These are phyloP conservation scores for Tetropium fuscum DNA, from an alignment of 2,888 invertebrate genomes.

Conservation along the genomic window DNA sequence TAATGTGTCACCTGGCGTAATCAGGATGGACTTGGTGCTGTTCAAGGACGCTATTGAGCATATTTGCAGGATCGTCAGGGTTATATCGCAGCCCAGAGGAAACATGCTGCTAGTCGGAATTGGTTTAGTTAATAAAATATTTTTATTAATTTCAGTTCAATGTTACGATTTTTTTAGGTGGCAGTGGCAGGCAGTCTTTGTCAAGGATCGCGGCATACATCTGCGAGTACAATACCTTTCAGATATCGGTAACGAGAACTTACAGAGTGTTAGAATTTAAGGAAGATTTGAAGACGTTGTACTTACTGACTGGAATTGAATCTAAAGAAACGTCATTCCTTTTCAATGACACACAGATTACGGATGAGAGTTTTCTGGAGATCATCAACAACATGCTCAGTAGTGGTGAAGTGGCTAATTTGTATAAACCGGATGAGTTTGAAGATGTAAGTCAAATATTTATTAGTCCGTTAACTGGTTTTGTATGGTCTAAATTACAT, in stretches of 20 bases:
- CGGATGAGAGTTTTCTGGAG: conserved; percentile 87
- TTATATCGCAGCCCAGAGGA: conserved; percentile 86
- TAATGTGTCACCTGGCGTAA: conserved; percentile 82
- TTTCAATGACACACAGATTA: conserved; percentile 88
- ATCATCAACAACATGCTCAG: conserved; percentile 90
- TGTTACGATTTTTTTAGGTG: conserved; percentile 69
- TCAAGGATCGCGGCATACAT: conserved; percentile 83
- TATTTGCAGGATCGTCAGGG: conserved; percentile 83
- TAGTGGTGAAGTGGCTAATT: conserved; percentile 88
- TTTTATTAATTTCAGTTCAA: neutral
- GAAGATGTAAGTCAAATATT: conserved; percentile 75
- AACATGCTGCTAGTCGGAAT: conserved; percentile 88
- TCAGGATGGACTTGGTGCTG: conserved; percentile 84
- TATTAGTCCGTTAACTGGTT: too few relatives aligned
- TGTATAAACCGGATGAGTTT: conserved; percentile 90
- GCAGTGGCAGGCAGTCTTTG: conserved; percentile 87
- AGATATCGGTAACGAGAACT: conserved; percentile 83
- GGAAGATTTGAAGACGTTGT: conserved; percentile 84
- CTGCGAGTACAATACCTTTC: conserved; percentile 81
- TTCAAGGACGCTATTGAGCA: conserved; percentile 91
- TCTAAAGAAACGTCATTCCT: conserved; percentile 82
- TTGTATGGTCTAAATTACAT: neutral
- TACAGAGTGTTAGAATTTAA: conserved; percentile 83
- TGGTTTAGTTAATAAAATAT: conserved; percentile 66
- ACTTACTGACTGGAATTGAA: conserved; percentile 80